phyloP scores from a whole-genome alignment of 2,888 invertebrate genomes.

The Drosophila recens region DNA sequence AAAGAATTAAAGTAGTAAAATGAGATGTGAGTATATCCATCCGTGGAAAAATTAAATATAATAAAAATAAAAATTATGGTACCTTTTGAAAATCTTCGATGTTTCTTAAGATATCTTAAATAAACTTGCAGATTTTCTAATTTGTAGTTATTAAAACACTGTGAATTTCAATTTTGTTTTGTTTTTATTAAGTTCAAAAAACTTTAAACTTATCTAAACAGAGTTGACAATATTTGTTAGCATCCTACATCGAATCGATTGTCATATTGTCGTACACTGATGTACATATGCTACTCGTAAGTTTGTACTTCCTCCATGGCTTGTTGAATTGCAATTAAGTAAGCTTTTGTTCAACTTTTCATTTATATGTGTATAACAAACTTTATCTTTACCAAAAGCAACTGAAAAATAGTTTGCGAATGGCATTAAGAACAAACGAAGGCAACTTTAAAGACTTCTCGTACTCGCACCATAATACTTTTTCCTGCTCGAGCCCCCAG shows the following conservation, averaged over 20 bases:
- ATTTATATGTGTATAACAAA: constrained; percentile 1
- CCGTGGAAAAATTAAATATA: too few species aligned
- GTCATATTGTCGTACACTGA: not conserved
- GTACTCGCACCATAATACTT: constrained; percentile 38
- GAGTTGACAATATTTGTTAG: not conserved
- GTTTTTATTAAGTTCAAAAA: not conserved
- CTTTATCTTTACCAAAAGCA: constrained; percentile 21
- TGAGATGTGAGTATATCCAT: too few species aligned
- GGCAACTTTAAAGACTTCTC: constrained; percentile 20
- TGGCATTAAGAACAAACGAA: constrained; percentile 27
- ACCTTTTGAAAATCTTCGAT: too few species aligned
- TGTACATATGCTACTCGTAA: not conserved
- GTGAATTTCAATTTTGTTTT: too few species aligned
- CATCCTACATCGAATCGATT: not conserved
- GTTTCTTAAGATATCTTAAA: too few species aligned
- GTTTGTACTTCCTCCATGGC: not conserved
- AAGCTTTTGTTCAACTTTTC: constrained; percentile 19
- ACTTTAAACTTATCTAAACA: not conserved
- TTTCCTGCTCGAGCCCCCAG: constrained; percentile 34
- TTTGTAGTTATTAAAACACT: too few species aligned
- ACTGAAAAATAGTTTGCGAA: constrained; percentile 41
- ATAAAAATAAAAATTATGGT: too few species aligned
- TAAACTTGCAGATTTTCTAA: too few species aligned
- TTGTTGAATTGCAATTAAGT: constrained; percentile 30
- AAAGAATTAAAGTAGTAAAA: too few species aligned